Conservation (phyloP, 2,888 invertebrate species). For the Frankliniella fusca region DNA sequence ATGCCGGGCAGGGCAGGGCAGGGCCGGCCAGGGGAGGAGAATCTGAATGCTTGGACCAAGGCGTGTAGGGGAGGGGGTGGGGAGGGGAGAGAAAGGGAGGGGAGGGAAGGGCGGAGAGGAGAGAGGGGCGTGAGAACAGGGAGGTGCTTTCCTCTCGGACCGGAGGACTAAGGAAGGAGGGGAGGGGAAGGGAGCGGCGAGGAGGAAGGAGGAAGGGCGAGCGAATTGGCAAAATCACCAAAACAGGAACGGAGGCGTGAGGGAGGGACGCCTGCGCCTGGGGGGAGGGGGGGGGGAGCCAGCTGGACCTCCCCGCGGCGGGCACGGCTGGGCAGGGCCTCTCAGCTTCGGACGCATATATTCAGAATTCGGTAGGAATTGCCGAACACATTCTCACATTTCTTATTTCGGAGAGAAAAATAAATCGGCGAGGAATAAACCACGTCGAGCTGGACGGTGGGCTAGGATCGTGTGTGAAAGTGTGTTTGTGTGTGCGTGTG, state of each 20-base stretch:
- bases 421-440: neutral
- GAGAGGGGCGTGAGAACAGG: constrained; percentile 9
- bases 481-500: neutral
- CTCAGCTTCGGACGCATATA: constrained; percentile 1
- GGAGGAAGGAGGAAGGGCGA: neutral
- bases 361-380: constrained; percentile 20
- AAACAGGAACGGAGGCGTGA: constrained; percentile 22
- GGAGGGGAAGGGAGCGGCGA: neutral
- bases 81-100: too few relatives aligned
- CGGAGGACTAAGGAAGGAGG: neutral
- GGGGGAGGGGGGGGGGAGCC: neutral
- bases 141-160: neutral
- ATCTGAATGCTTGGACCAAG: constrained; percentile 22
- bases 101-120: neutral
- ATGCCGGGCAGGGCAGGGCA: neutral
- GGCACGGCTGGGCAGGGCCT: neutral
- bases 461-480: neutral
- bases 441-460: neutral
- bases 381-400: constrained; percentile 9
- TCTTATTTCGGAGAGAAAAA: constrained; percentile 8
- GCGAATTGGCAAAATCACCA: constrained; percentile 26
- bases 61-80: neutral
- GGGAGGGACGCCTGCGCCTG: neutral
- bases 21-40: neutral
- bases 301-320: neutral